phyloP scores from a whole-genome alignment of 2,888 invertebrate species.

The Anthophora plumipes region DNA sequence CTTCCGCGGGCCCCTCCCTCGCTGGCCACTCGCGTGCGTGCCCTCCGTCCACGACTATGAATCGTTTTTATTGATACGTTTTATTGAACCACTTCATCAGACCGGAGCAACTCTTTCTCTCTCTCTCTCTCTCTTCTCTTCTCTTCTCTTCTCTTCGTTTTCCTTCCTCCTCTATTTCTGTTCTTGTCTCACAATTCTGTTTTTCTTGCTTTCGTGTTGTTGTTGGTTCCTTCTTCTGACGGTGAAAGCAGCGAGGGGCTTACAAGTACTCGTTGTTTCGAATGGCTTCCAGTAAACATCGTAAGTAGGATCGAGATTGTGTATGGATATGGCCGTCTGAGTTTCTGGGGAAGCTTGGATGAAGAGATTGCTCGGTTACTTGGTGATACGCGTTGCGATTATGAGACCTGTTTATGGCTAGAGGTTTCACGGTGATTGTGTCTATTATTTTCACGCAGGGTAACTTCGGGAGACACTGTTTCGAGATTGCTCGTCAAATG shows the following conservation, averaged over 20 bases:
- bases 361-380: slow-evolving; percentile 31
- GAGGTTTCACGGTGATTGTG: slow-evolving; percentile 17
- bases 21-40: slow-evolving; percentile 49
- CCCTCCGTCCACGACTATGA: slow-evolving; percentile 63
- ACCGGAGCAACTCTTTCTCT: slow-evolving; percentile 25
- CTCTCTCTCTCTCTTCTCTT: slow-evolving; percentile 2
- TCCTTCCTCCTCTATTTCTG: not conserved
- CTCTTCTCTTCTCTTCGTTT: not conserved
- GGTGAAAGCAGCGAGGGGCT: not conserved
- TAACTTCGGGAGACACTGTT: slow-evolving; percentile 22
- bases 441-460: slow-evolving; percentile 47
- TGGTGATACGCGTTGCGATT: slow-evolving; percentile 34
- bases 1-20: slow-evolving; percentile 32
- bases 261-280: slow-evolving; percentile 16
- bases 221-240: no score
- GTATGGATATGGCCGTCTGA: slow-evolving; percentile 12
- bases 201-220: slow-evolving; percentile 14
- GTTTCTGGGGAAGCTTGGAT: slow-evolving; percentile 35
- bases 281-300: slow-evolving; percentile 27
- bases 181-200: slow-evolving; percentile 7
- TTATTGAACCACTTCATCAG: slow-evolving; percentile 68
- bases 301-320: slow-evolving; percentile 3
- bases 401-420: slow-evolving; percentile 44
- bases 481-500: slow-evolving; percentile 24
- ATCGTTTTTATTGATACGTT: slow-evolving; percentile 71